These are phyloP conservation scores for Sinocyclocheilus anophthalmus DNA, from an alignment of 2,113 vertebrate genomes.

Conservation along the genomic window DNA sequence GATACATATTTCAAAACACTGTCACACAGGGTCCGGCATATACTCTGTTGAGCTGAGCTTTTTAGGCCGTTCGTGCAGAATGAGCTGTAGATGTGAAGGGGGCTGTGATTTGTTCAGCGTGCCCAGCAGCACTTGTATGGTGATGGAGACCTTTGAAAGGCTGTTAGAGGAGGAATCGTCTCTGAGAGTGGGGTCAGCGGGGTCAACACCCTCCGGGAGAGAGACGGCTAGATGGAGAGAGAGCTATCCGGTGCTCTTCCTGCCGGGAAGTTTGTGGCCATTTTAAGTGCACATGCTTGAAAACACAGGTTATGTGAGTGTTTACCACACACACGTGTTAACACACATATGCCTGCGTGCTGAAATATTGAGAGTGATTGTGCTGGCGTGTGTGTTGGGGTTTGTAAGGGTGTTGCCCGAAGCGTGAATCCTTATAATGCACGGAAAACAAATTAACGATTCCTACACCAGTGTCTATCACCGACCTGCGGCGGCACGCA, in stretches of 20 bases:
- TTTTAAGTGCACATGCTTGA: slow-evolving; percentile 21
- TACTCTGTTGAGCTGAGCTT: neutral
- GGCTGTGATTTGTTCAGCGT: slow-evolving; percentile 56
- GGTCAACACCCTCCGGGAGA: neutral
- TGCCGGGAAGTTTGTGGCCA: neutral
- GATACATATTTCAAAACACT: neutral
- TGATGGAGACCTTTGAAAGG: neutral
- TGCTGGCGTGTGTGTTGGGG: too few relatives aligned
- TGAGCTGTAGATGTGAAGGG: slow-evolving; percentile 48
- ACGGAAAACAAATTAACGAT: too few relatives aligned
- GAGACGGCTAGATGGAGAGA: slow-evolving; percentile 13
- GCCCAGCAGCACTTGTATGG: slow-evolving; percentile 53
- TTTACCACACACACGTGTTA: neutral
- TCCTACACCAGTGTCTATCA: too few relatives aligned
- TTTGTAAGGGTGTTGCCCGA: too few relatives aligned
- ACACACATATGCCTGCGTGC: neutral
- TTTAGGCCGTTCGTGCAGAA: slow-evolving; percentile 8
- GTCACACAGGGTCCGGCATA: neutral
- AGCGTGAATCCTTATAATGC: too few relatives aligned
- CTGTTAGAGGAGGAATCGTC: neutral
- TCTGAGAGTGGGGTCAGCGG: neutral
- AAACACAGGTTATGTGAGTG: neutral
- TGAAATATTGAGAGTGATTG: slow-evolving; percentile 11
- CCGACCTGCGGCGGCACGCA: too few relatives aligned
- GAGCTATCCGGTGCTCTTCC: slow-evolving; percentile 8